These are phyloP conservation scores for Athalia cordata DNA, from an alignment of 2,888 invertebrate genomes.

Conservation along the genomic window DNA sequence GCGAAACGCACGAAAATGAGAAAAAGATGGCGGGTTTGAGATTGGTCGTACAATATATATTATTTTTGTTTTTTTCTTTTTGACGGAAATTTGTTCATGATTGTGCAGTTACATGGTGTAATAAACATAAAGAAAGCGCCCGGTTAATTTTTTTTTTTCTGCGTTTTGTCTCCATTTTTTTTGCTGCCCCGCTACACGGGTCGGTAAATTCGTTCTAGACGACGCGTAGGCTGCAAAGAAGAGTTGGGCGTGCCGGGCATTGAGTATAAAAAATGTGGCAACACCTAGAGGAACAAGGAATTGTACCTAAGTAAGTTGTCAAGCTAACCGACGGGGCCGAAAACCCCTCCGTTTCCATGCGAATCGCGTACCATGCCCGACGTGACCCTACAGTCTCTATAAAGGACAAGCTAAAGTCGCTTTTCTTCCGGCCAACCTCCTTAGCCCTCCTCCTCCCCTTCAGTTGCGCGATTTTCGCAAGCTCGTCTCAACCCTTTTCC, in stretches of 20 bases:
- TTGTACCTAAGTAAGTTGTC: slow-evolving; percentile 44
- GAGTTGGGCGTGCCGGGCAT: neutral
- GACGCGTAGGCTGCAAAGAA: neutral
- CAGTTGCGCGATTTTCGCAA: no score
- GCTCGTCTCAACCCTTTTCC: no score
- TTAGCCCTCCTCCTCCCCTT: neutral
- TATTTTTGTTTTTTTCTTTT: no score
- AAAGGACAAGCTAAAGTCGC: slow-evolving; percentile 40
- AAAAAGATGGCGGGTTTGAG: no score
- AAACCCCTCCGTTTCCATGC: slow-evolving; percentile 38
- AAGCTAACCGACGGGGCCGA: slow-evolving; percentile 43
- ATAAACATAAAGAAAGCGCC: no score
- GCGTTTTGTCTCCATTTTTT: neutral
- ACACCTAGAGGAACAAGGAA: slow-evolving; percentile 40
- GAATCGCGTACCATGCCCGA: slow-evolving; percentile 55
- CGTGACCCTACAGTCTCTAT: slow-evolving; percentile 51
- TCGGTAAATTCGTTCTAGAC: neutral
- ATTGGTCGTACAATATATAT: no score
- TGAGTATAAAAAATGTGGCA: slow-evolving; percentile 27
- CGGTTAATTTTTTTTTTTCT: no score
- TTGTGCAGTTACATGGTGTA: no score
- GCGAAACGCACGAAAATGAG: no score
- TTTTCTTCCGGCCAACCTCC: slow-evolving; percentile 1
- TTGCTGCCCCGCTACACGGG: slow-evolving; percentile 9
- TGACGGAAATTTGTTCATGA: no score